Conservation (phyloP, 2,888 invertebrate genomes). For the Psylliodes chrysocephalus region DNA sequence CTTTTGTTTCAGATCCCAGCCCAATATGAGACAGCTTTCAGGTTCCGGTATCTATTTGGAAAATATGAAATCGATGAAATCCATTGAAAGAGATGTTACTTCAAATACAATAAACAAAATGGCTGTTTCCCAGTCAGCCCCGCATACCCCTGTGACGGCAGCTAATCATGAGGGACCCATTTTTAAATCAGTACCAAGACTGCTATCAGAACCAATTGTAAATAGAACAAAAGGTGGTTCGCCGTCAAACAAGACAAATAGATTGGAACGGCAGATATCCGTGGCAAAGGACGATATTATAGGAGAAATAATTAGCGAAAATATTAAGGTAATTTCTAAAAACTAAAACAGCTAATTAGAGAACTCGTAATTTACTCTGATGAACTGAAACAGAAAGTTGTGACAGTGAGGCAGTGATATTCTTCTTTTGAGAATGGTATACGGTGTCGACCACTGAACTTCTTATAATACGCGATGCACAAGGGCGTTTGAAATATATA, state of each 20-base stretch:
- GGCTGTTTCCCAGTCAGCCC: constrained; percentile 62
- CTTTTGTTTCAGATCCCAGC: constrained; percentile 60
- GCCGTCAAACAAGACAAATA: constrained; percentile 51
- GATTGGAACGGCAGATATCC: constrained; percentile 40
- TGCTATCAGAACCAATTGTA: constrained; percentile 61
- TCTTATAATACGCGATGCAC: no score
- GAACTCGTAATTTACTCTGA: no score
- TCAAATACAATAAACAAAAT: constrained; percentile 54
- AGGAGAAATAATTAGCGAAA: constrained; percentile 44
- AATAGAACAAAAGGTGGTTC: constrained; percentile 50
- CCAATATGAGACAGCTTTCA: constrained; percentile 61
- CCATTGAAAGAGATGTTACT: constrained; percentile 60
- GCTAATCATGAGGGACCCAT: constrained; percentile 56
- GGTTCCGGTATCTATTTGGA: constrained; percentile 60
- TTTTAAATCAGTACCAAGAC: constrained; percentile 58
- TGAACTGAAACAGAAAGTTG: no score
- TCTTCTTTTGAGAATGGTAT: no score
- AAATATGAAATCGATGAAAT: constrained; percentile 58
- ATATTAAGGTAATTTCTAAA: constrained; percentile 46
- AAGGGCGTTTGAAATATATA: no score
- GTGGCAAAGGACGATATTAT: constrained; percentile 39
- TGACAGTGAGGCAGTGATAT: no score
- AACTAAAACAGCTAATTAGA: no score
- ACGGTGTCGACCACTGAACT: no score
- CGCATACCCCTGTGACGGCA: constrained; percentile 63